Conservation (phyloP, 37 sponge, comb jelly and placozoan species). For the Chondrilla cf. caribensis region DNA sequence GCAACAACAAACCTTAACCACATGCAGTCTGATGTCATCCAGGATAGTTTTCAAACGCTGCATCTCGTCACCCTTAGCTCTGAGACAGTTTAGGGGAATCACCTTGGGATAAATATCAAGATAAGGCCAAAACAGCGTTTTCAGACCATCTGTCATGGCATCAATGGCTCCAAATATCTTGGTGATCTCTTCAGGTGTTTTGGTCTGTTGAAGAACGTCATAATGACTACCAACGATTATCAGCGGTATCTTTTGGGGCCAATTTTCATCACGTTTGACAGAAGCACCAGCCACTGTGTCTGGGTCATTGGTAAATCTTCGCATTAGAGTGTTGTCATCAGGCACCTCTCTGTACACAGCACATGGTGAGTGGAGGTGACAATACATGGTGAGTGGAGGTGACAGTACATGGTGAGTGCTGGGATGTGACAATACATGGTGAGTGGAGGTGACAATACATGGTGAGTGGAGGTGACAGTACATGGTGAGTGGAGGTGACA, state of each 20-base stretch:
- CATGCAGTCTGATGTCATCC: conserved; percentile 25
- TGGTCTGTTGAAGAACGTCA: conserved; percentile 27
- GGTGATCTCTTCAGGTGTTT: conserved; percentile 11
- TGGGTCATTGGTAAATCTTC: no score
- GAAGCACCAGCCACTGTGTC: no score
- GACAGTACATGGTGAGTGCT: no score
- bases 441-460: no score
- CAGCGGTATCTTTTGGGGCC: conserved; percentile 63
- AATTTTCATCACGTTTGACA: background rate
- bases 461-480: no score
- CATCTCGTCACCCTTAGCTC: conserved; percentile 48
- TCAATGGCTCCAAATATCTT: conserved; percentile 19
- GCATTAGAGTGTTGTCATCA: no score
- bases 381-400: no score
- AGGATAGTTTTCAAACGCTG: conserved; percentile 53
- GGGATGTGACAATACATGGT: no score
- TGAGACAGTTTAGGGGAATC: conserved; percentile 56
- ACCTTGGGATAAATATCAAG: conserved; percentile 51
- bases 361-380: no score
- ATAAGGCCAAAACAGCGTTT: conserved; percentile 37
- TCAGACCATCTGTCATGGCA: conserved; percentile 38
- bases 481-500: no score
- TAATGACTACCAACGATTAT: conserved; percentile 71
- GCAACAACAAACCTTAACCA: conserved; percentile 40
- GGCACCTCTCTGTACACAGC: no score